Conservation (phyloP, 2,113 vertebrate species). For the Aepyceros melampus region DNA sequence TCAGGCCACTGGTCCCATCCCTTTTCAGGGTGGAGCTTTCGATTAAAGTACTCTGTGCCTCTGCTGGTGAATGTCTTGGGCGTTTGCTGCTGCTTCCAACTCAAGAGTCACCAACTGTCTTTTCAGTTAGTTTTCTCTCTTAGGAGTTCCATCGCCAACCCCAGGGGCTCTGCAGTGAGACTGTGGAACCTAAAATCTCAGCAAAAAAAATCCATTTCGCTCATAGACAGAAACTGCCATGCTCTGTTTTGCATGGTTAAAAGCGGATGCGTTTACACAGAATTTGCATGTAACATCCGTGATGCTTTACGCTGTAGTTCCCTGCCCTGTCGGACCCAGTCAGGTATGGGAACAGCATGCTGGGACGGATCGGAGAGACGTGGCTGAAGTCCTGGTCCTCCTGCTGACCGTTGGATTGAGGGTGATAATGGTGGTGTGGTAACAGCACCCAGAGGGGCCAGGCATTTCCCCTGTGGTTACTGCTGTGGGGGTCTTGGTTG, state of each 20-base stretch:
- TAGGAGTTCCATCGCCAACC: not conserved
- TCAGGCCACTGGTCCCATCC: rapidly evolving
- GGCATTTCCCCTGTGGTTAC: rapidly evolving
- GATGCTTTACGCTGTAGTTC: not conserved
- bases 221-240: rapidly evolving
- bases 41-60: rapidly evolving
- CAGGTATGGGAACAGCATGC: rapidly evolving
- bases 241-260: not conserved
- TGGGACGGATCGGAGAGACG: not conserved
- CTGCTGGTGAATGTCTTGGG: rapidly evolving
- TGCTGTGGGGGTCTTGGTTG: not conserved
- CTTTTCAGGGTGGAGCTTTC: not conserved
- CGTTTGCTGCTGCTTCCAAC: not conserved
- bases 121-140: rapidly evolving
- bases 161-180: not conserved
- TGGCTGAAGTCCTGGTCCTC: not conserved
- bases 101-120: rapidly evolving
- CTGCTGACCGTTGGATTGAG: rapidly evolving
- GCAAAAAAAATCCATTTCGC: not conserved
- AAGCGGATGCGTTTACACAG: too few species aligned
- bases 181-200: not conserved
- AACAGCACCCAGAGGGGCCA: rapidly evolving
- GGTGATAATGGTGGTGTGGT: rapidly evolving
- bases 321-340: not conserved
- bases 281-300: rapidly evolving